These are phyloP conservation scores for Sarcophaga carnaria DNA, from an alignment of 2,888 invertebrate species.

Conservation along the genomic window DNA sequence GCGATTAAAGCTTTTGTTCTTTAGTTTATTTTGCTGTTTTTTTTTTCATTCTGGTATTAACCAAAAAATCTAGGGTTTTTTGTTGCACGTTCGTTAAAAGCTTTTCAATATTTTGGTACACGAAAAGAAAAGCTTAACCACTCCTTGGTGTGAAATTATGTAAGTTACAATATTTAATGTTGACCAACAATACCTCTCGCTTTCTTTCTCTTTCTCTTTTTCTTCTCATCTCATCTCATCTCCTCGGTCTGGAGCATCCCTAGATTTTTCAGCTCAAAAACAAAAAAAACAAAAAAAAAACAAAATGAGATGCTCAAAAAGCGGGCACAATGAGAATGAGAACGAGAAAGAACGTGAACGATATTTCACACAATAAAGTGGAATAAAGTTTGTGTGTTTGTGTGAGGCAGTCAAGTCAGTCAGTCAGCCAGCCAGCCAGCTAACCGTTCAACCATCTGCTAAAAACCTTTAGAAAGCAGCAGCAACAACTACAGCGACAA, in stretches of 20 bases:
- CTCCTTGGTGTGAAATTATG: constrained; percentile 68
- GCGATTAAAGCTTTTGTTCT: constrained; percentile 34
- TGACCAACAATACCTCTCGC: constrained; percentile 66
- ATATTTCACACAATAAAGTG: not conserved
- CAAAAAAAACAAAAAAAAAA: not conserved
- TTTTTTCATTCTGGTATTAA: constrained; percentile 8
- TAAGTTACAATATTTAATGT: constrained; percentile 62
- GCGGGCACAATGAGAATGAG: constrained; percentile 28
- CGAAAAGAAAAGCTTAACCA: constrained; percentile 63
- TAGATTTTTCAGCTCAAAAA: constrained; percentile 60
- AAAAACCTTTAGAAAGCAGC: not conserved
- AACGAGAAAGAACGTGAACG: constrained; percentile 17
- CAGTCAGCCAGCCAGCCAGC: constrained; percentile 9
- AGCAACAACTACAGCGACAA: constrained; percentile 20
- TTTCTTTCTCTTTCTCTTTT: not conserved
- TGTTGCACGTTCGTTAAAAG: constrained; percentile 51
- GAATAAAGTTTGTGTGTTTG: not conserved
- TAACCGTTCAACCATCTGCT: not conserved
- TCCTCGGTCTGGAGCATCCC: constrained; percentile 57
- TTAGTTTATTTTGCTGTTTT: not conserved
- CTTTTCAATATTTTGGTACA: constrained; percentile 52
- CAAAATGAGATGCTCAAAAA: not conserved
- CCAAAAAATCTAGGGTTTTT: constrained; percentile 65
- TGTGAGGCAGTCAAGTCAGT: constrained; percentile 34
- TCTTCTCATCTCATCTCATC: not conserved